phyloP scores from a whole-genome alignment of 2,113 vertebrate species.

The Indicator indicator region DNA sequence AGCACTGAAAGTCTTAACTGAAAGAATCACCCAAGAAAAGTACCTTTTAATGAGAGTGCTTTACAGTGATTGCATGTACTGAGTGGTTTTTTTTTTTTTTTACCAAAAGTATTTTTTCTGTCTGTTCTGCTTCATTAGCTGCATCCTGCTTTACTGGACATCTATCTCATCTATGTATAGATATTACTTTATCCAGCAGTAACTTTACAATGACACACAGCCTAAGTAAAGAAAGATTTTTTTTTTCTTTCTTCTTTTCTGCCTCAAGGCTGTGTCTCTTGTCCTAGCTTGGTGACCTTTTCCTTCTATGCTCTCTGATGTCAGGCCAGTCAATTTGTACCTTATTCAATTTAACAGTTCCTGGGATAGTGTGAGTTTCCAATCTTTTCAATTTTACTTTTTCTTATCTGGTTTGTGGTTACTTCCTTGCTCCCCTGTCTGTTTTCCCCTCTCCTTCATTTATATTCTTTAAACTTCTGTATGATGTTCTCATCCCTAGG shows the following conservation, averaged over 20 bases:
- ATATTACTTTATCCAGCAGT: background rate
- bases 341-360: background rate
- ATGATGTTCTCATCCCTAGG: background rate
- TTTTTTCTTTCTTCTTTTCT: background rate
- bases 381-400: background rate
- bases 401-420: background rate
- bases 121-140: background rate
- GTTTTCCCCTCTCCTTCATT: background rate
- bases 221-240: background rate
- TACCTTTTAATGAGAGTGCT: background rate
- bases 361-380: background rate
- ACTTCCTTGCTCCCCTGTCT: background rate
- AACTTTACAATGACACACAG: background rate
- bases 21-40: background rate
- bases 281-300: background rate
- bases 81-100: background rate
- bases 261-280: background rate
- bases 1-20: background rate
- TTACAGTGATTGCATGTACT: background rate
- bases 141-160: background rate
- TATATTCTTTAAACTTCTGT: background rate
- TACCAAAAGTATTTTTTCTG: background rate
- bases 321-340: background rate
- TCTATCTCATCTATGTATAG: background rate
- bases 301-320: background rate